Percentiles rank a stretch among this genome's conserved stretches.
Evolutionary conservation across 2,797 vertebrate species (phyloP).

Genomic region (Threskiornis aethiopicus): DNA sequence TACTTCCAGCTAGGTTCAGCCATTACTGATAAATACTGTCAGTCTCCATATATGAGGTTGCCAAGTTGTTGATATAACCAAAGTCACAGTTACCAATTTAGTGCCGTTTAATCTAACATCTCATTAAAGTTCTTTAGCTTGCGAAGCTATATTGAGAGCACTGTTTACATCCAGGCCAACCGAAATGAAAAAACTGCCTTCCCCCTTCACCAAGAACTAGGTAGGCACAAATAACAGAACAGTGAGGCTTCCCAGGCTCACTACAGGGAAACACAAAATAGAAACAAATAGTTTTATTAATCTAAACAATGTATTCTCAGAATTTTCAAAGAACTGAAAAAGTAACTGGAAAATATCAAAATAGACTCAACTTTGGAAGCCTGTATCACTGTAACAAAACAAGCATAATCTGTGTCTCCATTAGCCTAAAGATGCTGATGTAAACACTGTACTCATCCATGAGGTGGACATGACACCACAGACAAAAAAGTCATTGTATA

Average conservation of each 20-base stretch:
- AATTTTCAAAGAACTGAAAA: not conserved
- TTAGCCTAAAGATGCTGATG: not conserved
- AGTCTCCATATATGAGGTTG: fast-evolving
- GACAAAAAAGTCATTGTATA: slow-evolving; percentile 46
- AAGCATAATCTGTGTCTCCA: not conserved
- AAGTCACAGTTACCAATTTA: not conserved
- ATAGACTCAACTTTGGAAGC: not conserved
- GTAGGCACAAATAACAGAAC: not conserved
- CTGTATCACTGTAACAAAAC: not conserved
- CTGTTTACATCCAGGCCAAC: not conserved
- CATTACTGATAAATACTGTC: not conserved
- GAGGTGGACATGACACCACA: not conserved
- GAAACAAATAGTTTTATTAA: not conserved
- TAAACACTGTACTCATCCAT: not conserved
- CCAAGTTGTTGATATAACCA: not conserved
- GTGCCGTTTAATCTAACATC: not conserved
- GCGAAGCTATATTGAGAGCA: not conserved
- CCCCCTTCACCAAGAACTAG: not conserved
- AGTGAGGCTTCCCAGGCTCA: not conserved
- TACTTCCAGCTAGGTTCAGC: not conserved
- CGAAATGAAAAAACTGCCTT: not conserved
- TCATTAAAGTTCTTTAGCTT: not conserved
- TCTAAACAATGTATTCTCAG: not conserved
- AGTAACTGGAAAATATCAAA: not conserved
- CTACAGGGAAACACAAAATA: not conserved